phyloP scores from a whole-genome alignment of 1,140 invertebrate genomes.

The Drosophila elegans region DNA sequence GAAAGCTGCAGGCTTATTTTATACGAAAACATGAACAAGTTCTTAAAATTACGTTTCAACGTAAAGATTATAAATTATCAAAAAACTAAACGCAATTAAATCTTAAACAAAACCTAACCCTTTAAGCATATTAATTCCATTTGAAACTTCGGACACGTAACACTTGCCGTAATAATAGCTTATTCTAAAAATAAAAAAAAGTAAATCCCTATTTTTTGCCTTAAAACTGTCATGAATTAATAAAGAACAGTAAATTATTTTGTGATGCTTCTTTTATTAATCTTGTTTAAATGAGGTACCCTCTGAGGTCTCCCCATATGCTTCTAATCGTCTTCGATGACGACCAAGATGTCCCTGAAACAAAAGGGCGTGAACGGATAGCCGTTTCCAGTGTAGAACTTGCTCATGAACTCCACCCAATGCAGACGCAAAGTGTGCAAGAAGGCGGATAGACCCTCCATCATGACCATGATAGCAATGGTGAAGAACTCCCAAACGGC shows the following conservation, averaged over 20 bases:
- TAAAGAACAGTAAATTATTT: neutral
- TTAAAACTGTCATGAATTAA: neutral
- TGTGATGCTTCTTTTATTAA: slow-evolving; percentile 26
- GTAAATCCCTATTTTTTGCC: too few relatives aligned
- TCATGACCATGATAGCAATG: slow-evolving; percentile 96
- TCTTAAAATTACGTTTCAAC: too few relatives aligned
- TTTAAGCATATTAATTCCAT: too few relatives aligned
- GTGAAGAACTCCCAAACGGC: slow-evolving; percentile 94
- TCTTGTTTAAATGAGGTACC: neutral
- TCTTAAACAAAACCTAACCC: too few relatives aligned
- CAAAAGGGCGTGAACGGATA: slow-evolving; percentile 97
- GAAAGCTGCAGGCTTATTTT: too few relatives aligned
- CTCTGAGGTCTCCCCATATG: neutral
- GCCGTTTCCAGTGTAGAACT: slow-evolving; percentile 96
- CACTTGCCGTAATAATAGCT: too few relatives aligned
- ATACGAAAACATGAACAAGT: too few relatives aligned
- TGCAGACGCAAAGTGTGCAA: slow-evolving; percentile 98
- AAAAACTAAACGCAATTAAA: too few relatives aligned
- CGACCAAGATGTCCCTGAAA: slow-evolving; percentile 92
- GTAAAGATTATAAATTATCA: too few relatives aligned
- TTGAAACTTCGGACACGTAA: too few relatives aligned
- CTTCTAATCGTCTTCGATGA: slow-evolving; percentile 84
- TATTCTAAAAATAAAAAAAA: too few relatives aligned
- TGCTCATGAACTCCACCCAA: slow-evolving; percentile 99
- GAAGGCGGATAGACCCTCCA: slow-evolving; percentile 99